phyloP scores from a whole-genome alignment of 2,797 vertebrate species.

The Aulostomus chinensis region DNA sequence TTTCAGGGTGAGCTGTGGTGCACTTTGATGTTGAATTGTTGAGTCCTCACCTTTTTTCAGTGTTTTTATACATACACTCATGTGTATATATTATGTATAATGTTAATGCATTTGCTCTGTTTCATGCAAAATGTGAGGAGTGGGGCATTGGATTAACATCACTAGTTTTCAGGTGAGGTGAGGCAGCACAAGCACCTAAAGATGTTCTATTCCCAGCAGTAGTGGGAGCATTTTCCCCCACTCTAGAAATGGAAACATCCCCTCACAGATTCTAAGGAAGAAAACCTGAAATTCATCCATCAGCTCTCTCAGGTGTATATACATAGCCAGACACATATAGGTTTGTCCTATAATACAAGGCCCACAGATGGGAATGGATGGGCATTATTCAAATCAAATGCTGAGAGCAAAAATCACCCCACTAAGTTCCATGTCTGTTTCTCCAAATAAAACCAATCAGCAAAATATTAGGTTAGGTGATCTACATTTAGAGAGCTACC shows the following conservation, averaged over 20 bases:
- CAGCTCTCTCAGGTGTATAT: slow-evolving; percentile 64
- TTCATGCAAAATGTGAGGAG: slow-evolving; percentile 29
- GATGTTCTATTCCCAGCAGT: slow-evolving; percentile 50
- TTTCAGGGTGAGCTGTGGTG: slow-evolving; percentile 29
- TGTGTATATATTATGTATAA: slow-evolving; percentile 54
- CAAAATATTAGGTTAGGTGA: slow-evolving; percentile 53
- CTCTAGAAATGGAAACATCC: slow-evolving; percentile 64
- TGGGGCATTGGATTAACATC: slow-evolving; percentile 28
- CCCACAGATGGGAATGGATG: slow-evolving; percentile 53
- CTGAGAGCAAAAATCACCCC: slow-evolving; percentile 16
- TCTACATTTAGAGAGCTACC: slow-evolving; percentile 52
- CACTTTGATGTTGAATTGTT: slow-evolving; percentile 60
- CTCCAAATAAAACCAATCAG: slow-evolving; percentile 64
- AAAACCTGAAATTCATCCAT: slow-evolving; percentile 78
- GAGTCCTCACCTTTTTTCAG: slow-evolving; percentile 23
- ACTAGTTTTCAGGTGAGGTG: slow-evolving; percentile 52
- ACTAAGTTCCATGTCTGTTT: slow-evolving; percentile 42
- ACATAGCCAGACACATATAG: slow-evolving; percentile 61
- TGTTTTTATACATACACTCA: slow-evolving; percentile 29
- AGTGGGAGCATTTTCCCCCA: slow-evolving; percentile 12
- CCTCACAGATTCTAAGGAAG: slow-evolving; percentile 53
- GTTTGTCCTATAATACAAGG: slow-evolving; percentile 60
- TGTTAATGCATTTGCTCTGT: slow-evolving; percentile 56
- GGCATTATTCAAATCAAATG: slow-evolving; percentile 46
- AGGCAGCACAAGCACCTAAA: slow-evolving; percentile 55